Conservation (phyloP, 2,888 invertebrate genomes). For the Thereva unica region DNA sequence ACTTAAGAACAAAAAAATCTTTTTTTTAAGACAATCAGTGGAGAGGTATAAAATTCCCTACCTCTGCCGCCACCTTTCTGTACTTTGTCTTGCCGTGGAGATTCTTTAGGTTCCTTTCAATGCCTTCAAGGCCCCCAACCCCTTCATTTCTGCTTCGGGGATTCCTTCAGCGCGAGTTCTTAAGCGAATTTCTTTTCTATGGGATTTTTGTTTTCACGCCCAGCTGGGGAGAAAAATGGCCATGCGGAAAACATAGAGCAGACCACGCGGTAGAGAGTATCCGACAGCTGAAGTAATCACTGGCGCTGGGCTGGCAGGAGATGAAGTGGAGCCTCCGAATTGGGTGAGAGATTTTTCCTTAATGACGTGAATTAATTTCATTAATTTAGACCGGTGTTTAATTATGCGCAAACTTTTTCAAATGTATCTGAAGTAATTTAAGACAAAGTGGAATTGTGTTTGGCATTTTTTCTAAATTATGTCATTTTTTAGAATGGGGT, state of each 20-base stretch:
- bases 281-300: slow-evolving; percentile 33
- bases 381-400: slow-evolving; percentile 43
- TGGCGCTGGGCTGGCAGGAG: slow-evolving; percentile 14
- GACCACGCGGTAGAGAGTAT: slow-evolving; percentile 24
- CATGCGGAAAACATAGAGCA: slow-evolving; percentile 22
- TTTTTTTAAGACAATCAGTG: background rate
- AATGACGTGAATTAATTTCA: slow-evolving; percentile 43
- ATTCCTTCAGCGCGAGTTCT: slow-evolving; percentile 13
- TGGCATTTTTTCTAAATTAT: slow-evolving; percentile 42
- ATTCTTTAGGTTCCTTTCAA: too few species aligned
- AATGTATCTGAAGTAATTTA: slow-evolving; percentile 42
- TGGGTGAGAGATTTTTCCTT: slow-evolving; percentile 40
- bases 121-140: background rate
- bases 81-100: too few species aligned
- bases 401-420: slow-evolving; percentile 43
- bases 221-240: slow-evolving; percentile 25
- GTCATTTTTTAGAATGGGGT: slow-evolving; percentile 35
- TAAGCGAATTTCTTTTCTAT: slow-evolving; percentile 23
- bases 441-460: slow-evolving; percentile 42
- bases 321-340: slow-evolving; percentile 19
- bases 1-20: slow-evolving; percentile 11
- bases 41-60: slow-evolving; percentile 22
- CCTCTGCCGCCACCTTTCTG: too few species aligned
- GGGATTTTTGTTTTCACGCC: slow-evolving; percentile 20
- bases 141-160: background rate